phyloP scores from a whole-genome alignment of 2,797 vertebrate species.

The Jordanella pulchra region DNA sequence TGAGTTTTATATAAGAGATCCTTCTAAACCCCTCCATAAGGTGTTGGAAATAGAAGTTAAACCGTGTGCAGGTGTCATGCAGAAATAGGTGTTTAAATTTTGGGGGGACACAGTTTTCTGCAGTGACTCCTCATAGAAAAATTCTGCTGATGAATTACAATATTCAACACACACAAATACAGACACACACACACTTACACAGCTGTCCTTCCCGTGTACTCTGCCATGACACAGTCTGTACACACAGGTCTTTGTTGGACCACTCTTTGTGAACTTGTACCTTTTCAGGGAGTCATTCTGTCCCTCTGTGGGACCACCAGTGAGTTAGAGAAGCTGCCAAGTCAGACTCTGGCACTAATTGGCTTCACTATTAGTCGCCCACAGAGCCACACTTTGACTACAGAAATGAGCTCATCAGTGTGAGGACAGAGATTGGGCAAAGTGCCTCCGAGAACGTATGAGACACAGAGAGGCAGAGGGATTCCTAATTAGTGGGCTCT shows the following conservation, averaged over 20 bases:
- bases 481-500: constrained; percentile 68
- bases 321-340: constrained; percentile 65
- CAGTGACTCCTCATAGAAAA: constrained; percentile 24
- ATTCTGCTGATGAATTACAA: constrained; percentile 39
- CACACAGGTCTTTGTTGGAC: constrained; percentile 68
- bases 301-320: constrained; percentile 78
- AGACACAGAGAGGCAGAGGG: constrained; percentile 38
- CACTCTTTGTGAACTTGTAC: constrained; percentile 73
- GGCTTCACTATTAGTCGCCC: constrained; percentile 65
- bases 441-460: constrained; percentile 46
- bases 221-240: constrained; percentile 63
- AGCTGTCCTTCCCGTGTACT: constrained; percentile 41
- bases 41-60: neutral
- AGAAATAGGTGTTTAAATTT: neutral
- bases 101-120: constrained; percentile 21
- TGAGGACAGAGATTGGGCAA: constrained; percentile 56
- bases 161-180: constrained; percentile 24
- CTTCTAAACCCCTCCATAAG: too few species aligned
- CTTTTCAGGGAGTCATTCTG: constrained; percentile 72
- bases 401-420: constrained; percentile 66
- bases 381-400: constrained; percentile 69
- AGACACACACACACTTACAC: constrained; percentile 27
- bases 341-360: constrained; percentile 74
- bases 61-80: neutral
- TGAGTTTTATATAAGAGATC: too few species aligned